Conservation (phyloP, 2,113 vertebrate genomes). For the Sylvilagus bachmani region DNA sequence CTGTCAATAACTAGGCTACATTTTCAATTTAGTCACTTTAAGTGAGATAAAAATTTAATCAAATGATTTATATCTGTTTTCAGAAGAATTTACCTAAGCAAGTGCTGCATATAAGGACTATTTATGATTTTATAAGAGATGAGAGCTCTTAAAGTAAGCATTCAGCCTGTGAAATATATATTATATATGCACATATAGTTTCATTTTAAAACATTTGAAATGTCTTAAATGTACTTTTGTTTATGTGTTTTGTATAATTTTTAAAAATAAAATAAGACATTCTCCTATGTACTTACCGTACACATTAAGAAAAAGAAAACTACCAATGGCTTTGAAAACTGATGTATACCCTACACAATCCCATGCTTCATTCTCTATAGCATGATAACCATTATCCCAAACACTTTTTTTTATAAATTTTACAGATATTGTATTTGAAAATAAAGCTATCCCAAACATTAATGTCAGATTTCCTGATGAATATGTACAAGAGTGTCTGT, state of each 20-base stretch:
- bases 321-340: not conserved
- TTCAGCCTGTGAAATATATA: not conserved
- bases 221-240: slow-evolving; percentile 18
- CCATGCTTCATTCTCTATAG: not conserved
- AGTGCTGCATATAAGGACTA: not conserved
- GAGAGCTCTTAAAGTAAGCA: not conserved
- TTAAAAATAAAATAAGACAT: not conserved
- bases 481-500: not conserved
- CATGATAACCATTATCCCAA: not conserved
- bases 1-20: not conserved
- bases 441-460: not conserved
- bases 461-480: not conserved
- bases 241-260: not conserved
- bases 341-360: not conserved
- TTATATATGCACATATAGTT: not conserved
- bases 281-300: not conserved
- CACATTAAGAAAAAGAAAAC: not conserved
- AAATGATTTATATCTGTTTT: slow-evolving; percentile 26
- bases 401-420: not conserved
- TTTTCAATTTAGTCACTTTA: not conserved
- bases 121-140: slow-evolving; percentile 39
- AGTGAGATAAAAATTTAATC: slow-evolving; percentile 3
- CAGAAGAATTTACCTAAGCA: not conserved
- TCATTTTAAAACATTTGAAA: not conserved
- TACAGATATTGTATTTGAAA: not conserved